Conservation (phyloP, 2,888 invertebrate genomes). For the Strigamia crassipes region DNA sequence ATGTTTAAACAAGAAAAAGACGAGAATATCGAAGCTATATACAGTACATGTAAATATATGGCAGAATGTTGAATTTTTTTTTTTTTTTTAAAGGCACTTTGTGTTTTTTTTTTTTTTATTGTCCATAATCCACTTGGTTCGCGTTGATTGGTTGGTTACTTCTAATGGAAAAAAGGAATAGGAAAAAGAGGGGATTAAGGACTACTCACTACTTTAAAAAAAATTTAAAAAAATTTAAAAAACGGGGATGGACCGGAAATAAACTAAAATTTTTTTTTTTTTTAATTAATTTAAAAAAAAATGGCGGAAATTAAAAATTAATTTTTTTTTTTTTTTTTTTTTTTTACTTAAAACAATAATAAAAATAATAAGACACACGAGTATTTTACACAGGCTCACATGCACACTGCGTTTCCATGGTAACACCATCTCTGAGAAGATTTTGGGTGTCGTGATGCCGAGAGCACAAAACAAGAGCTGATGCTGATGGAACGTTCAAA, state of each 20-base stretch:
- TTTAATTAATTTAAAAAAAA: too few species aligned
- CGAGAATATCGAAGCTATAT: neutral
- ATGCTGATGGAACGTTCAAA: neutral
- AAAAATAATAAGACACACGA: neutral
- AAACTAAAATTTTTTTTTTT: too few species aligned
- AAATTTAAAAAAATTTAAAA: neutral
- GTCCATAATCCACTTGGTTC: neutral
- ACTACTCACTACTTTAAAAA: neutral
- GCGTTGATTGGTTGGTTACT: neutral
- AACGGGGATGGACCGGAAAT: neutral
- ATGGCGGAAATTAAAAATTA: too few species aligned
- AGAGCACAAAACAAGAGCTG: neutral
- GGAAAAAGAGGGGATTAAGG: neutral
- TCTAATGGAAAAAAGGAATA: constrained; percentile 19
- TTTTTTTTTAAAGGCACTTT: neutral
- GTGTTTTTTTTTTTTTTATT: neutral
- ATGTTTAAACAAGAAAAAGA: neutral
- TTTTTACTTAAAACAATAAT: neutral
- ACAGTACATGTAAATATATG: neutral
- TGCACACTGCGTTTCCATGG: constrained; percentile 17
- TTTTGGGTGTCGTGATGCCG: neutral
- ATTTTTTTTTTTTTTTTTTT: too few species aligned
- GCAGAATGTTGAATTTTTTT: neutral
- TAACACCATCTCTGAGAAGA: neutral
- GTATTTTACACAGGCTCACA: neutral